Percentiles rank a stretch among this genome's conserved stretches.
These are phyloP conservation scores for Gnatocerus cornutus DNA, from an alignment of 2,888 invertebrate genomes.

Conservation along the genomic window DNA sequence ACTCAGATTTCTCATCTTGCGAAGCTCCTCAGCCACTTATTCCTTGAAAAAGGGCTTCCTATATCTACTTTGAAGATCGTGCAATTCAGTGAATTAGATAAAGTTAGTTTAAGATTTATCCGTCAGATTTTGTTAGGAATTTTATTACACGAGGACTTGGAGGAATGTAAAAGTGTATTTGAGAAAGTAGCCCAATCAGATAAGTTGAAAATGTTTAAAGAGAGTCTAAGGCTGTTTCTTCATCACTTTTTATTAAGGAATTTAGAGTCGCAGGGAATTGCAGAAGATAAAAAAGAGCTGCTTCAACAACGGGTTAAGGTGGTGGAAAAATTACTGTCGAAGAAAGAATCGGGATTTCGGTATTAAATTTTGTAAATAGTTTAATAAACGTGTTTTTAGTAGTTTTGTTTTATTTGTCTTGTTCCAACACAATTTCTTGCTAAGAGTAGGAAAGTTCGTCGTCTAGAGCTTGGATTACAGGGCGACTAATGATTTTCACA, in stretches of 20 bases:
- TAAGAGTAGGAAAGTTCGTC: too few relatives aligned
- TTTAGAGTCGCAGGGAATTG: conserved; percentile 71
- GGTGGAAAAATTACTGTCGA: conserved; percentile 78
- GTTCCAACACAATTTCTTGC: too few relatives aligned
- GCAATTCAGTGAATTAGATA: conserved; percentile 89
- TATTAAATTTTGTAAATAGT: background rate
- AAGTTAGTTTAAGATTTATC: conserved; percentile 84
- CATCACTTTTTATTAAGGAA: conserved; percentile 88
- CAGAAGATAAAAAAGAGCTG: conserved; percentile 71
- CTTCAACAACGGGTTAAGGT: conserved; percentile 76
- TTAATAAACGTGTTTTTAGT: background rate
- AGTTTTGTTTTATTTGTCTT: background rate
- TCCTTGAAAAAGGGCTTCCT: conserved; percentile 84
- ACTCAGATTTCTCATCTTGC: conserved; percentile 83
- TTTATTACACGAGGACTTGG: conserved; percentile 79
- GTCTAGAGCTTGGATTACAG: too few relatives aligned
- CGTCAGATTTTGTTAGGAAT: conserved; percentile 84
- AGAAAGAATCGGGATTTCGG: conserved; percentile 49
- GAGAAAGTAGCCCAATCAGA: conserved; percentile 81
- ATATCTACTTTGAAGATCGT: conserved; percentile 86
- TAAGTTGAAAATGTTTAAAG: conserved; percentile 86
- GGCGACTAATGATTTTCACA: too few relatives aligned
- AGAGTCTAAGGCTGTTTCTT: conserved; percentile 88
- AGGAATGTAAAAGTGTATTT: conserved; percentile 79
- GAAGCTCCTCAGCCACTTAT: conserved; percentile 84